Evolutionary conservation across 2,797 vertebrate species (phyloP).

Genomic region (Craterocephalus amniculus): DNA sequence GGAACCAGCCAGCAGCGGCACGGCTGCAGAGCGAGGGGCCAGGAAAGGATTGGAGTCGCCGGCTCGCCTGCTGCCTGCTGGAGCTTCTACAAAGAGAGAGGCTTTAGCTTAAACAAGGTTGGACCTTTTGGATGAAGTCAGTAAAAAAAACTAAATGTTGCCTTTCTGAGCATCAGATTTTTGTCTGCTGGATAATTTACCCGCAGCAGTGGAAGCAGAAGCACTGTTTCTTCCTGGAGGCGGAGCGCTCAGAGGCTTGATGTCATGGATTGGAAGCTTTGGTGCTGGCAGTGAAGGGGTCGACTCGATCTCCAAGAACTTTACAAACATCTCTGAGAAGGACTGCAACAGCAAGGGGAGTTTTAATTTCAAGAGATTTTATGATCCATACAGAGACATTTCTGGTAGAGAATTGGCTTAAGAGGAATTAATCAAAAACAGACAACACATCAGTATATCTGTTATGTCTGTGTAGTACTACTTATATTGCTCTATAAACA

Average conservation of each 20-base stretch:
- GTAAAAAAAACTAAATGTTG: neutral
- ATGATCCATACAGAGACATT: too few relatives aligned
- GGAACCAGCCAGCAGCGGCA: conserved; percentile 85
- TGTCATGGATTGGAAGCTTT: conserved; percentile 86
- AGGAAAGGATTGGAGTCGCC: conserved; percentile 89
- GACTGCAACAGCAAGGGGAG: conserved; percentile 80
- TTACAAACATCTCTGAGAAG: conserved; percentile 98
- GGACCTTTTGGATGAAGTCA: neutral
- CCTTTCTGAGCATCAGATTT: neutral
- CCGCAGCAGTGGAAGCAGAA: conserved; percentile 68
- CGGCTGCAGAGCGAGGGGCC: conserved; percentile 93
- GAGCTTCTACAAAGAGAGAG: conserved; percentile 69
- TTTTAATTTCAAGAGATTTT: neutral
- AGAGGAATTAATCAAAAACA: too few relatives aligned
- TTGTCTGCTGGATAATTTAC: conserved; percentile 63
- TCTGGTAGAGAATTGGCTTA: too few relatives aligned
- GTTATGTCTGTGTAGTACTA: too few relatives aligned
- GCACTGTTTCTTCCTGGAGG: conserved; percentile 72
- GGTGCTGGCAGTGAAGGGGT: conserved; percentile 87
- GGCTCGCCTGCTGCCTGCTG: conserved; percentile 74
- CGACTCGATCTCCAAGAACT: conserved; percentile 96
- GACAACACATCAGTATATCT: too few relatives aligned
- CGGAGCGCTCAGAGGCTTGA: conserved; percentile 86
- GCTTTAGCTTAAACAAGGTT: neutral
- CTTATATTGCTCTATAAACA: too few relatives aligned